A percentile compares a stretch with the other conserved stretches of the same genome.
Conservation (phyloP, 2,888 invertebrate species). For the Cosmopolites sordidus region DNA sequence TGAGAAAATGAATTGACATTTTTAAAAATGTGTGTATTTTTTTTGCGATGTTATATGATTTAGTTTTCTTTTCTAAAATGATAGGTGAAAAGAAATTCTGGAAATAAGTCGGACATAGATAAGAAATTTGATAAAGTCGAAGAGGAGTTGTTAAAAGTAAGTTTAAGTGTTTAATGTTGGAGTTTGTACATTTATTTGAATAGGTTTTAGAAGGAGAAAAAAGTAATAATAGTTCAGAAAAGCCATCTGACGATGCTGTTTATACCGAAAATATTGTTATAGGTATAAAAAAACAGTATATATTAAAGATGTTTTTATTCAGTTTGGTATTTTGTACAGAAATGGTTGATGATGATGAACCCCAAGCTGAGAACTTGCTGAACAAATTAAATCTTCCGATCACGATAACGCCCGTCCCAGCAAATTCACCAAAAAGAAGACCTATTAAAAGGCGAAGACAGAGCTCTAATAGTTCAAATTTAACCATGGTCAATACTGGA, state of each 20-base stretch:
- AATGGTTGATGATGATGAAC: constrained; percentile 18
- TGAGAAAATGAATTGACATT: too few species aligned
- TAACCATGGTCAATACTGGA: constrained; percentile 5
- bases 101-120: constrained; percentile 16
- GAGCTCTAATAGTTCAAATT: neutral
- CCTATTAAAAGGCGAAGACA: constrained; percentile 3
- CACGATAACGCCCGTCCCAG: constrained; percentile 19
- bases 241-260: constrained; percentile 9
- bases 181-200: neutral
- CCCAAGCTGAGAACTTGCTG: neutral
- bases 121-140: constrained; percentile 30
- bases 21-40: too few species aligned
- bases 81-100: neutral
- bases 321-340: constrained; percentile 1
- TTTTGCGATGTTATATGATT: too few species aligned
- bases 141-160: constrained; percentile 29
- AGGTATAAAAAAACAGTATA: constrained; percentile 5
- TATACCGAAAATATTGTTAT: constrained; percentile 20
- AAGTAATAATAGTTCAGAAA: neutral
- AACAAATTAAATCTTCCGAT: constrained; percentile 21
- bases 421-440: neutral
- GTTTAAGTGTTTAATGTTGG: neutral
- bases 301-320: neutral
- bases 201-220: constrained; percentile 29
- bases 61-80: too few species aligned